A percentile compares a stretch with the other conserved stretches of the same genome.
Evolutionary conservation across 2,888 invertebrate genomes (phyloP).

Genomic region (Cosmia trapezina): DNA sequence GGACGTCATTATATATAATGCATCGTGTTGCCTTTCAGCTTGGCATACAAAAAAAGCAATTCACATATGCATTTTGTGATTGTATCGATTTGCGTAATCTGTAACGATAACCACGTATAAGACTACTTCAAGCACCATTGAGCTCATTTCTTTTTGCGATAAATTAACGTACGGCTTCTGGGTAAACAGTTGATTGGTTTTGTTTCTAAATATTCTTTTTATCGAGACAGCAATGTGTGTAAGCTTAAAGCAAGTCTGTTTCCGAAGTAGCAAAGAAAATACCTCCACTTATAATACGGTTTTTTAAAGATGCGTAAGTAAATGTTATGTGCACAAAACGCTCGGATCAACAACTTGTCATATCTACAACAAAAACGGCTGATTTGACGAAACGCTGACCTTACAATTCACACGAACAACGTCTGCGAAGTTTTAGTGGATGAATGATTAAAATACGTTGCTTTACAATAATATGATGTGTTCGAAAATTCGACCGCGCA

Average conservation of each 20-base stretch:
- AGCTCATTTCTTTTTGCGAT: slow-evolving; percentile 11
- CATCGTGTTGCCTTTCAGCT: background rate
- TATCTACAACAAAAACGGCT: slow-evolving; percentile 14
- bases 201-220: background rate
- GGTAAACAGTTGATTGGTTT: slow-evolving; percentile 28
- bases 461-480: slow-evolving; percentile 26
- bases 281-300: no score
- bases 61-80: slow-evolving; percentile 11
- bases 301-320: background rate
- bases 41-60: background rate
- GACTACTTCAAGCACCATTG: slow-evolving; percentile 41
- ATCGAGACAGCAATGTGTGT: background rate
- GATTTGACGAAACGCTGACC: slow-evolving; percentile 26
- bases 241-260: background rate
- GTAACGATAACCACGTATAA: slow-evolving; percentile 21
- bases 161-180: slow-evolving; percentile 1
- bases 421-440: slow-evolving; percentile 40
- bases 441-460: slow-evolving; percentile 35
- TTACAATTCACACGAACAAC: slow-evolving; percentile 25
- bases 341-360: background rate
- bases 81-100: slow-evolving; percentile 29
- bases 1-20: no score
- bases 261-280: background rate
- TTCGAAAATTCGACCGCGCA: slow-evolving; percentile 28
- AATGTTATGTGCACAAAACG: background rate